Base-by-base conservation (phyloP, 35 echinoderm and acorn worm genomes). In the Apostichopus parvimensis region DNA sequence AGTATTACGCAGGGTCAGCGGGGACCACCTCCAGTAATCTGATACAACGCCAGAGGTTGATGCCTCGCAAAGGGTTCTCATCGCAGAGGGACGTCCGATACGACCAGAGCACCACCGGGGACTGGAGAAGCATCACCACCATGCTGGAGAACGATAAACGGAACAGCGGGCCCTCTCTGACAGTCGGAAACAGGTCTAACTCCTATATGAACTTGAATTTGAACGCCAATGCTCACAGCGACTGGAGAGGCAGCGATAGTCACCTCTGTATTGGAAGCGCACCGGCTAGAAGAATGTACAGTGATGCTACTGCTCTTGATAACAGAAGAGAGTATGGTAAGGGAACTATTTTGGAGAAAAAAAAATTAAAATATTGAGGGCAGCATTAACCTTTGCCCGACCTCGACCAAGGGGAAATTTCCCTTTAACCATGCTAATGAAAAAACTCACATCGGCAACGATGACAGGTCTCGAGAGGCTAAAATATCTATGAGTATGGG, bases 321-420 rank as follows among this genome's bases (percentile, higher is more conserved):
- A 92, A 98, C 91, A 95, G 94, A 58, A 91, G 90, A 73, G 91
- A 97, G 54, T 71, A 65, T 56, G 89, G 95, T 97, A 77, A 82
- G 86, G 70, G 71, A 18, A 18, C 21, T 2, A 75, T 2, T 13
- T 13, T 13, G 71, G 18, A 18, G 15, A 6, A 20, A 18, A n/a
- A 18, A 18, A 18, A 18, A 18, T 20, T 75, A 4, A 20, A 75
- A 20, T 0, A 75, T 20, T 18, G 71, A 68, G 34, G 34, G 34
- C 34, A 45, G 34, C 3, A 45, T 45, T 45, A 45, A 45, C 34
- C 2, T 45, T 45, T 45, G 3, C 34, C 34, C 34, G 2, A 45
- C 34, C 34, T 45, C 34, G 34, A 45, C 34, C 34, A 45, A 45
- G 34, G 0, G 3, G 34, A 45, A 45, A 4, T 4, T 45, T 45